phyloP scores from a whole-genome alignment of 2,113 vertebrate species.

The Salvator merianae region DNA sequence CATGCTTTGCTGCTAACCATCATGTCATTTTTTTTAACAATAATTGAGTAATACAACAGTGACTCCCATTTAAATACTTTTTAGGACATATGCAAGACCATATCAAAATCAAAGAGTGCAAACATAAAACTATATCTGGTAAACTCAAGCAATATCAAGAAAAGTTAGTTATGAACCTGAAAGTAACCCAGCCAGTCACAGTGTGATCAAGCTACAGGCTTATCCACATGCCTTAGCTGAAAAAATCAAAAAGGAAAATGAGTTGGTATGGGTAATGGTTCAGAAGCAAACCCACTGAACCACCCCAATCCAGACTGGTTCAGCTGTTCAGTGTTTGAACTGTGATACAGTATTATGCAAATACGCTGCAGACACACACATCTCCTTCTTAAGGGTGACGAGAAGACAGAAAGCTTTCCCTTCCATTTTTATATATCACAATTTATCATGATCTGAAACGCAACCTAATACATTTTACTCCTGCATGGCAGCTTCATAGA shows the following conservation, averaged over 20 bases:
- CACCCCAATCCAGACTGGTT: too few relatives aligned
- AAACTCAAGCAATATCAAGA: not conserved
- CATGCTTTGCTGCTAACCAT: not conserved
- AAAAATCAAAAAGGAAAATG: too few relatives aligned
- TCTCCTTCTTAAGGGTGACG: not conserved
- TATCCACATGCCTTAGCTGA: not conserved
- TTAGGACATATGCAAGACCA: not conserved
- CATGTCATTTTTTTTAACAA: not conserved
- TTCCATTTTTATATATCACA: not conserved
- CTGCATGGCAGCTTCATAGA: not conserved
- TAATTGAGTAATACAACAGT: not conserved
- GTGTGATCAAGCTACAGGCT: not conserved
- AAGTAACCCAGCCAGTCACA: not conserved
- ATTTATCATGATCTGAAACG: not conserved
- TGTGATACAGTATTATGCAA: not conserved
- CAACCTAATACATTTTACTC: not conserved
- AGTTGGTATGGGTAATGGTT: too few relatives aligned
- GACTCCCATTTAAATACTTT: not conserved
- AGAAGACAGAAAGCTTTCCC: not conserved
- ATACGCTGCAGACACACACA: not conserved
- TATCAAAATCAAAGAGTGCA: not conserved
- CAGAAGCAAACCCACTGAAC: too few relatives aligned
- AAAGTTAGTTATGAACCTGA: not conserved
- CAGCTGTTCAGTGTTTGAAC: not conserved
- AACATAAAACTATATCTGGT: not conserved